A percentile compares a stretch with the other conserved stretches of the same genome.
phyloP scores from a whole-genome alignment of 2,797 vertebrate genomes.

The Coregonus ussuriensis region DNA sequence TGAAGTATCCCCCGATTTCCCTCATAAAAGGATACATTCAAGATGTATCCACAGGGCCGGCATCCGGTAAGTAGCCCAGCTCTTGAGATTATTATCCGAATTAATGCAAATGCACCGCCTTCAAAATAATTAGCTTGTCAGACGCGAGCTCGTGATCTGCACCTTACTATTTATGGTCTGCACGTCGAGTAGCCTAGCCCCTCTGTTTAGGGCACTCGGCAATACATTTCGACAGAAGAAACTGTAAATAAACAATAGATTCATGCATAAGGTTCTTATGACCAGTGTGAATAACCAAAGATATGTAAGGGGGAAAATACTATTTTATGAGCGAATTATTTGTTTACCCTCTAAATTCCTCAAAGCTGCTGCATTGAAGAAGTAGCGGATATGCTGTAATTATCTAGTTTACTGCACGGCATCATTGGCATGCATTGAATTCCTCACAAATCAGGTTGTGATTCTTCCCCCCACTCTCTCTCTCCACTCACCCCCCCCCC shows the following conservation, averaged over 20 bases:
- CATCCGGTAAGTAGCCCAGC: slow-evolving; percentile 86
- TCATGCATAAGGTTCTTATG: too few species aligned
- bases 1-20: slow-evolving; percentile 51
- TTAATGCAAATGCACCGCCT: slow-evolving; percentile 49
- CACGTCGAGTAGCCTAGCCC: neutral
- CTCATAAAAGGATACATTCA: slow-evolving; percentile 59
- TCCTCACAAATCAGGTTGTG: slow-evolving; percentile 7
- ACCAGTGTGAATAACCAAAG: neutral
- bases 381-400: slow-evolving; percentile 5
- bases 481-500: neutral
- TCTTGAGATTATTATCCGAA: slow-evolving; percentile 51
- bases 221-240: neutral
- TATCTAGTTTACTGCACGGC: neutral
- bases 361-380: neutral
- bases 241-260: neutral
- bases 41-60: slow-evolving; percentile 95
- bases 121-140: slow-evolving; percentile 55
- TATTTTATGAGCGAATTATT: neutral
- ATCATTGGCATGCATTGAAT: neutral
- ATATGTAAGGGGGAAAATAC: neutral
- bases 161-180: slow-evolving; percentile 64
- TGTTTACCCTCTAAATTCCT: neutral
- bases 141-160: slow-evolving; percentile 57
- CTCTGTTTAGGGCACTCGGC: slow-evolving; percentile 28
- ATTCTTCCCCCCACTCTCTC: neutral